phyloP scores from a whole-genome alignment of 2,888 invertebrate species.

The Stenolophus ochropezus region DNA sequence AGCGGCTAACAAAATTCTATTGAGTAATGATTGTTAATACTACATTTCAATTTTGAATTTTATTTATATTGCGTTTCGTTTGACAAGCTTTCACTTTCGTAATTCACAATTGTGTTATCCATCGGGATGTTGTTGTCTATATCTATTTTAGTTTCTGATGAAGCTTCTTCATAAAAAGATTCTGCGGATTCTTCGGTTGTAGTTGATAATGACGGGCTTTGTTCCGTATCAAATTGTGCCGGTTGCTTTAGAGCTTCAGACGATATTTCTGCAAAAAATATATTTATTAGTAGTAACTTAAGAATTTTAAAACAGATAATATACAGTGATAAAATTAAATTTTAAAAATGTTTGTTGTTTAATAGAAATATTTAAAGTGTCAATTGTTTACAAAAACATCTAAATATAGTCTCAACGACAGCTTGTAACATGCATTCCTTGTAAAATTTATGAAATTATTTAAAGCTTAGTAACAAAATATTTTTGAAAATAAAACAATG shows the following conservation, averaged over 20 bases:
- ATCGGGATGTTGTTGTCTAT: constrained; percentile 18
- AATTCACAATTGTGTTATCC: neutral
- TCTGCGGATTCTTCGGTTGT: constrained; percentile 42
- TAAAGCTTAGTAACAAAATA: neutral
- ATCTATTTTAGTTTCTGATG: constrained; percentile 34
- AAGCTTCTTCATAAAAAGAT: constrained; percentile 25
- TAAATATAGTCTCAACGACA: constrained; percentile 1
- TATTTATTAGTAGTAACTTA: too few species aligned
- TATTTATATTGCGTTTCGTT: constrained; percentile 53
- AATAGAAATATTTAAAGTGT: neutral
- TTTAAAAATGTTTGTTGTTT: constrained; percentile 1
- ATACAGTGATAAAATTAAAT: too few species aligned
- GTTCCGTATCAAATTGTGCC: neutral
- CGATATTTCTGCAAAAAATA: constrained; percentile 5
- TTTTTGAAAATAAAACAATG: neutral
- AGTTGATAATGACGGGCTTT: neutral
- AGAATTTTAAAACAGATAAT: too few species aligned
- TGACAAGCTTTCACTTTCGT: constrained; percentile 17
- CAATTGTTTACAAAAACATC: constrained; percentile 23
- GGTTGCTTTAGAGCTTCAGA: constrained; percentile 34
- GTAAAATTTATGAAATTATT: neutral
- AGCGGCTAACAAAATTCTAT: too few species aligned
- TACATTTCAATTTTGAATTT: neutral
- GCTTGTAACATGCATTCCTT: neutral
- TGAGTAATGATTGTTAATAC: neutral